Evolutionary conservation across 1,140 invertebrate species (phyloP).

Genomic region (Bemisia tabaci): DNA sequence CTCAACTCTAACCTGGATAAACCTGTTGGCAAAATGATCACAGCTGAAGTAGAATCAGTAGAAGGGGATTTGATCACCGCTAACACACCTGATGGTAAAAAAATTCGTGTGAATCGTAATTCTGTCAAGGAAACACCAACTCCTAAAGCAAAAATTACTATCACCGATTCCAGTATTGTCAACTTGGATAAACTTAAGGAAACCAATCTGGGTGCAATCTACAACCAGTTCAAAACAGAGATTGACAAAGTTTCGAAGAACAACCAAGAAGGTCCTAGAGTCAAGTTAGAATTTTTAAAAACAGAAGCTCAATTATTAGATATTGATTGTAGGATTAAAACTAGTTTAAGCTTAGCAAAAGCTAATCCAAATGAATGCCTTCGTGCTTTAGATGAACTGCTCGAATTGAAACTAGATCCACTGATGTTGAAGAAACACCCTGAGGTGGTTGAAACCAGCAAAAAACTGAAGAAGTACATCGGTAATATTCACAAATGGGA

Average conservation of each 20-base stretch:
- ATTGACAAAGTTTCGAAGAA: constrained; percentile 2
- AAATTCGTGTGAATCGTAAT: constrained; percentile 6
- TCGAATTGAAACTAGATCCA: constrained; percentile 49
- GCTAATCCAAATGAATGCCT: constrained; percentile 49
- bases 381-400: constrained; percentile 41
- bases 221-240: constrained; percentile 28
- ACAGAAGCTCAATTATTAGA: constrained; percentile 55
- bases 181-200: constrained; percentile 33
- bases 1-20: background rate
- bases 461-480: constrained; percentile 38
- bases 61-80: constrained; percentile 9
- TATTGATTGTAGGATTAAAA: constrained; percentile 57
- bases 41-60: constrained; percentile 10
- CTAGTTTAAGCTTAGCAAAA: constrained; percentile 43
- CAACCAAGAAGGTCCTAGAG: background rate
- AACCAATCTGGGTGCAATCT: constrained; percentile 24
- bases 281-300: constrained; percentile 20
- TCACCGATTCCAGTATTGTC: constrained; percentile 35
- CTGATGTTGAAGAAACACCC: constrained; percentile 78
- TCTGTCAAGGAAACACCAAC: background rate
- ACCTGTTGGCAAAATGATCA: background rate
- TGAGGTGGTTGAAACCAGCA: constrained; percentile 60
- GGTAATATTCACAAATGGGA: constrained; percentile 60
- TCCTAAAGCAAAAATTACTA: constrained; percentile 27
- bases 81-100: constrained; percentile 11